These are phyloP conservation scores for Sebastolobus alascanus DNA, from an alignment of 2,797 vertebrate genomes.

Conservation along the genomic window DNA sequence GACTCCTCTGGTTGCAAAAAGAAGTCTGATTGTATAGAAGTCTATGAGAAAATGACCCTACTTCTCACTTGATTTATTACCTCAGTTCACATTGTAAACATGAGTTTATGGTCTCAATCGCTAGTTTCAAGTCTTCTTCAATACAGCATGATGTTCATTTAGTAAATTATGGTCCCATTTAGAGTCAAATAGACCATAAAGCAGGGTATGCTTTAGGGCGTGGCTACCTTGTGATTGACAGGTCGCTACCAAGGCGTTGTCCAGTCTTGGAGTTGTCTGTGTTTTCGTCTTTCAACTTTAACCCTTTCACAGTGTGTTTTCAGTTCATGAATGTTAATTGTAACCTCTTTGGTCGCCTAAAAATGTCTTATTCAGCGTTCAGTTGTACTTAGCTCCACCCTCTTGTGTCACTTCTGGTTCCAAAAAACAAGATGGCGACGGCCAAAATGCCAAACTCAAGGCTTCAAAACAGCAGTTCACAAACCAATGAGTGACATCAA, in stretches of 20 bases:
- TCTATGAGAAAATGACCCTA: too few relatives aligned
- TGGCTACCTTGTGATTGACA: neutral
- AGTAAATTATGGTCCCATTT: neutral
- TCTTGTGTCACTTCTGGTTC: too few relatives aligned
- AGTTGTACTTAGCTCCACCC: neutral
- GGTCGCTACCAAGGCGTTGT: too few relatives aligned
- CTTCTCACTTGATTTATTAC: too few relatives aligned
- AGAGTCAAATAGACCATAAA: neutral
- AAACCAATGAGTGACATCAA: too few relatives aligned
- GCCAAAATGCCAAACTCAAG: neutral
- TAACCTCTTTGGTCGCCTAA: fast-evolving
- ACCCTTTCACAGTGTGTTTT: neutral
- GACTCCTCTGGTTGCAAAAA: too few relatives aligned
- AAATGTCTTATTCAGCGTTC: neutral
- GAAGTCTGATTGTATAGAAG: too few relatives aligned
- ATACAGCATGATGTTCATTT: neutral
- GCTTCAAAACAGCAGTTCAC: neutral
- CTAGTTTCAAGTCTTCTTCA: neutral
- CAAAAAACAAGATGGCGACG: neutral
- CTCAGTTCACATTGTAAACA: too few relatives aligned
- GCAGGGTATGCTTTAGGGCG: fast-evolving
- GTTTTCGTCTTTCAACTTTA: too few relatives aligned
- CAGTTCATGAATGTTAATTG: neutral
- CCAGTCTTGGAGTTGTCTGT: too few relatives aligned
- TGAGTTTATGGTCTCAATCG: too few relatives aligned